phyloP scores from a whole-genome alignment of 2,888 invertebrate genomes.

The Laspeyria flexula region DNA sequence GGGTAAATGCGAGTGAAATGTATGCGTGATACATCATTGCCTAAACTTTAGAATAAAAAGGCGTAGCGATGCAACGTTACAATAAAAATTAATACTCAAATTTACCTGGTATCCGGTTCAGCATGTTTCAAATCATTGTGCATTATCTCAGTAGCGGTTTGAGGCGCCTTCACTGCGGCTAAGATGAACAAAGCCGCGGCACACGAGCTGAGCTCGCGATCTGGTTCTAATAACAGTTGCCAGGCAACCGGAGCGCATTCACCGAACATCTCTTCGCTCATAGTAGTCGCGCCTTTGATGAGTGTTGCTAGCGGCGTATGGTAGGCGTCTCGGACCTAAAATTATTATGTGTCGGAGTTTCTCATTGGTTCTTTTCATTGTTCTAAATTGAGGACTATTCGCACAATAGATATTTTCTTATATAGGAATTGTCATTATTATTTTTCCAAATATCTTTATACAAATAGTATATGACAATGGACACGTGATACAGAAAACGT shows the following conservation, averaged over 20 bases:
- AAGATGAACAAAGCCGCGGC: conserved; percentile 97
- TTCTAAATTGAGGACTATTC: too few species aligned
- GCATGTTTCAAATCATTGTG: conserved; percentile 94
- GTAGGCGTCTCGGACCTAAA: conserved; percentile 94
- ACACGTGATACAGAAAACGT: too few species aligned
- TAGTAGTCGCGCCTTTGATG: conserved; percentile 95
- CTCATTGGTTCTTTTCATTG: too few species aligned
- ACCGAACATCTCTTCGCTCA: conserved; percentile 94
- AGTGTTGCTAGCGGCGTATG: conserved; percentile 95
- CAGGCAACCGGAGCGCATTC: conserved; percentile 97
- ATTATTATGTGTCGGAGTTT: too few species aligned
- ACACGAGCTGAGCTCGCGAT: conserved; percentile 93
- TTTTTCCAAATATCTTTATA: too few species aligned
- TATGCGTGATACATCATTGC: too few species aligned
- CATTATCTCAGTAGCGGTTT: conserved; percentile 95
- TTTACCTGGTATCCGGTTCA: conserved; percentile 92
- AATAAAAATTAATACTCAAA: not conserved
- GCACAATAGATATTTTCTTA: too few species aligned
- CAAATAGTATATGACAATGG: too few species aligned
- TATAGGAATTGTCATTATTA: too few species aligned
- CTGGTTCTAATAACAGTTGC: conserved; percentile 97
- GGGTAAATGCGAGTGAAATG: too few species aligned
- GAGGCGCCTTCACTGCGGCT: conserved; percentile 96
- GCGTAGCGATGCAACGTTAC: not conserved
- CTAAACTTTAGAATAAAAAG: too few species aligned